Conservation (phyloP, 1,140 invertebrate species). For the Polypedilum pembai region DNA sequence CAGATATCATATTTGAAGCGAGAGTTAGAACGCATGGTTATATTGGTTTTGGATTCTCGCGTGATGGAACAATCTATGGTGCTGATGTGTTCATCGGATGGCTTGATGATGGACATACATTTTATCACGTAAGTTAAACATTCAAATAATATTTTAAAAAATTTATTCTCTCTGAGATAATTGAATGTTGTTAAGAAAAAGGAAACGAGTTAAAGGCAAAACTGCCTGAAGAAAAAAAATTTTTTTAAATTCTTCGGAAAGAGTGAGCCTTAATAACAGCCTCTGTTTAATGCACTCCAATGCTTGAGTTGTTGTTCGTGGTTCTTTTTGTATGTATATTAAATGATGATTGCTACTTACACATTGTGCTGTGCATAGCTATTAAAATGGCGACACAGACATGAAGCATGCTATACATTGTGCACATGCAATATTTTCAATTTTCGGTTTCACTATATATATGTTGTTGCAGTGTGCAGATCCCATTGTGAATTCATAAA, state of each 20-base stretch:
- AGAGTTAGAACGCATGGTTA: slow-evolving; percentile 72
- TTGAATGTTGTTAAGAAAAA: too few species aligned
- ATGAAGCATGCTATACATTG: not conserved
- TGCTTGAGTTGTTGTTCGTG: too few species aligned
- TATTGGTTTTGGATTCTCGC: slow-evolving; percentile 72
- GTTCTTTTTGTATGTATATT: too few species aligned
- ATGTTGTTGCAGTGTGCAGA: not conserved
- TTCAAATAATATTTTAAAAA: not conserved
- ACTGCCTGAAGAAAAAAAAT: too few species aligned
- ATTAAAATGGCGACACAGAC: slow-evolving; percentile 16
- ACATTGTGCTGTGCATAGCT: not conserved
- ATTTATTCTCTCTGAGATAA: too few species aligned
- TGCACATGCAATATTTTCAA: not conserved
- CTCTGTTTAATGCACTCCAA: too few species aligned
- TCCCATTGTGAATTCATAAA: slow-evolving; percentile 9
- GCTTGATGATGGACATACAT: slow-evolving; percentile 60
- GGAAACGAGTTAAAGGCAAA: too few species aligned
- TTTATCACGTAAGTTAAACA: slow-evolving; percentile 54
- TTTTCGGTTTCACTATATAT: not conserved
- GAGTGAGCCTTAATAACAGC: too few species aligned
- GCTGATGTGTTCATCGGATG: slow-evolving; percentile 66
- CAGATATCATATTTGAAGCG: slow-evolving; percentile 69
- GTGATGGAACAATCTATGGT: slow-evolving; percentile 58
- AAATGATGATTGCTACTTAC: not conserved
- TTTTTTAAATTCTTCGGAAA: too few species aligned